Evolutionary conservation across 1,140 invertebrate species (phyloP), one percentile per base, ranked within the genome.

Genomic region (Cataglyphis hispanica): DNA sequence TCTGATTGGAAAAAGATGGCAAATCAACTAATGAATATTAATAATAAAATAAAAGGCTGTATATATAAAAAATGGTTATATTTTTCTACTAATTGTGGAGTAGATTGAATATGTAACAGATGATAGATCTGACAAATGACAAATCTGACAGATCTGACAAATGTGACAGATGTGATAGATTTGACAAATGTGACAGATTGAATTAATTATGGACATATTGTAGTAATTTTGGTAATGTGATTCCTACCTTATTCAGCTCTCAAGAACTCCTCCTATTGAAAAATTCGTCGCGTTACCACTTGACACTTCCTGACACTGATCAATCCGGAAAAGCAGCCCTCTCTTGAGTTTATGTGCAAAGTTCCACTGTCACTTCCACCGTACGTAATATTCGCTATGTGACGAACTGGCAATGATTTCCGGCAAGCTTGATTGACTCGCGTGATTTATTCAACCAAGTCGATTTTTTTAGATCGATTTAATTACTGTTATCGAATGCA

Each of bases 261-360:
- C 22, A n/a, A 37, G 27, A 8, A 11, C 13, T 8, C 16, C n/a
- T 13, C n/a, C 63, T 1, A 13, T 43, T 27, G 43, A 50, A 50
- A 67, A 80, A 37, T 66, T 53, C 37, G 25, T 37, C 58, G 37
- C 40, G 11, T 67, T 70, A 67, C 58, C 81, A 74, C 74, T 88
- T 88, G 25, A 78, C 72, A 88, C 78, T 87, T 70, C 43, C 1
- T 64, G 46, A 19, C 77, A 87, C 86, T 72, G 67, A 84, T 80
- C 58, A 87, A 77, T 50, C 56, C 53, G n/a, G 31, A 50, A 50
- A 13, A 22, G 19, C 11, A 34, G 31, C 50, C 67, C 77, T 50
- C 50, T 56, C 53, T 77, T 53, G 43, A 25, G 69, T 46, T 75
- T 53, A 56, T 63, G 40, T 56, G 56, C n/a, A 22, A 56, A 85